Conservation (phyloP, 2,888 invertebrate genomes). For the Drosophila anomalata region DNA sequence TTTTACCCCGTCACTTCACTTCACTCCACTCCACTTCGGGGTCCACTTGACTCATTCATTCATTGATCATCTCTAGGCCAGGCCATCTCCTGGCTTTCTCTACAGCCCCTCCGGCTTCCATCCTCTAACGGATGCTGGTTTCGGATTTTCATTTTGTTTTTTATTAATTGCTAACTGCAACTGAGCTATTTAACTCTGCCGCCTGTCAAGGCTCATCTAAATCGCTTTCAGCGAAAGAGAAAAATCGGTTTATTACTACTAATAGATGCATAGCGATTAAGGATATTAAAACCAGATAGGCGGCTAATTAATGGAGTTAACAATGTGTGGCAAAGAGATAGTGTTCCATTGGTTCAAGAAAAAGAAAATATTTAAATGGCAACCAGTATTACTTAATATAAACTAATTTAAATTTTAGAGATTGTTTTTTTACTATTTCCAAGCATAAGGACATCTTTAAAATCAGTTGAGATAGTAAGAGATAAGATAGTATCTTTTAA, state of each 20-base stretch:
- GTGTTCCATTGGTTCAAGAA: not conserved
- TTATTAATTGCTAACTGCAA: slow-evolving; percentile 21
- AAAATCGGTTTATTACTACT: slow-evolving; percentile 18
- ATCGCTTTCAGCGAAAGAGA: not conserved
- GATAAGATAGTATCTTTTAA: no score
- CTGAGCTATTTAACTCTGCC: slow-evolving; percentile 25
- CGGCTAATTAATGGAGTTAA: slow-evolving; percentile 20
- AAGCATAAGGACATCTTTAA: no score
- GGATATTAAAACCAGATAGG: slow-evolving; percentile 3
- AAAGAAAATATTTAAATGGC: no score
- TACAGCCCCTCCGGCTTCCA: not conserved
- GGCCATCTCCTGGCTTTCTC: slow-evolving; percentile 38
- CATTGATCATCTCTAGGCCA: slow-evolving; percentile 50
- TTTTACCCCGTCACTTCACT: slow-evolving; percentile 12
- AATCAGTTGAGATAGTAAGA: no score
- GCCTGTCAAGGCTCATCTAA: slow-evolving; percentile 29
- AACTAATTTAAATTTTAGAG: no score
- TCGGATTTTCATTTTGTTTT: slow-evolving; percentile 26
- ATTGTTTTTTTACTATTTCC: no score
- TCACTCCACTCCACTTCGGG: no score
- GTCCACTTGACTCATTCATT: slow-evolving; percentile 63
- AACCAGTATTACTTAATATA: no score
- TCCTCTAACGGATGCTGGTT: slow-evolving; percentile 44
- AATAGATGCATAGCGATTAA: slow-evolving; percentile 14
- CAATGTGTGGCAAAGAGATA: not conserved